These are phyloP conservation scores for Tiaroga cobitis DNA, from an alignment of 2,797 vertebrate genomes.

Conservation along the genomic window DNA sequence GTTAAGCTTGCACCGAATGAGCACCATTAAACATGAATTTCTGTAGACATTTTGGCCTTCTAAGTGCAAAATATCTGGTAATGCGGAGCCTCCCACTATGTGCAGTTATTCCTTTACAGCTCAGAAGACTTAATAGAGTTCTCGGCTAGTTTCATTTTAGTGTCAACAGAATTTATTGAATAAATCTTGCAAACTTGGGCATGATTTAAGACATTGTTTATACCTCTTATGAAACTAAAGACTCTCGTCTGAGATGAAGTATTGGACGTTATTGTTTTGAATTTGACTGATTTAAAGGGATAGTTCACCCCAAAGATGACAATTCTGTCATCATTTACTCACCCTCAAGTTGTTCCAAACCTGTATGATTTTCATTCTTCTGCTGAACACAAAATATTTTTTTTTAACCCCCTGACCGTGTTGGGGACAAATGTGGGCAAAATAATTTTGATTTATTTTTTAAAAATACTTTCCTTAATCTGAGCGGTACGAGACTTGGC, in stretches of 20 bases:
- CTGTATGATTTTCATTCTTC: too few relatives aligned
- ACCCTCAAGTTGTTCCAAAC: too few relatives aligned
- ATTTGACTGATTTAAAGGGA: background rate
- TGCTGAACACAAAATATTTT: too few relatives aligned
- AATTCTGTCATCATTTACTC: too few relatives aligned
- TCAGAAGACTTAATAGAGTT: conserved; percentile 1
- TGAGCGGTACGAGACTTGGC: too few relatives aligned
- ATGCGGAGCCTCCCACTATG: background rate
- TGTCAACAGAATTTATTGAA: background rate
- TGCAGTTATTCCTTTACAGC: background rate
- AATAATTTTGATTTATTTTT: too few relatives aligned
- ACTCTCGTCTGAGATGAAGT: background rate
- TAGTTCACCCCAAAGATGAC: too few relatives aligned
- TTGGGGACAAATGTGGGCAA: too few relatives aligned
- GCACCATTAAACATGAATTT: background rate
- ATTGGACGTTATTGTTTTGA: background rate
- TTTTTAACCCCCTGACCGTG: too few relatives aligned
- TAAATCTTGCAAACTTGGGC: background rate
- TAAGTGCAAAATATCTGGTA: background rate
- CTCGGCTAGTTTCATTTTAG: conserved; percentile 8
- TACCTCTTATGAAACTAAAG: background rate
- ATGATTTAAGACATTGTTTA: background rate
- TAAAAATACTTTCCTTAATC: too few relatives aligned
- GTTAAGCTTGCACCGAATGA: background rate
- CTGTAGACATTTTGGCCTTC: conserved; percentile 5